phyloP scores from a whole-genome alignment of 2,888 invertebrate species.

The Lottia scabra region DNA sequence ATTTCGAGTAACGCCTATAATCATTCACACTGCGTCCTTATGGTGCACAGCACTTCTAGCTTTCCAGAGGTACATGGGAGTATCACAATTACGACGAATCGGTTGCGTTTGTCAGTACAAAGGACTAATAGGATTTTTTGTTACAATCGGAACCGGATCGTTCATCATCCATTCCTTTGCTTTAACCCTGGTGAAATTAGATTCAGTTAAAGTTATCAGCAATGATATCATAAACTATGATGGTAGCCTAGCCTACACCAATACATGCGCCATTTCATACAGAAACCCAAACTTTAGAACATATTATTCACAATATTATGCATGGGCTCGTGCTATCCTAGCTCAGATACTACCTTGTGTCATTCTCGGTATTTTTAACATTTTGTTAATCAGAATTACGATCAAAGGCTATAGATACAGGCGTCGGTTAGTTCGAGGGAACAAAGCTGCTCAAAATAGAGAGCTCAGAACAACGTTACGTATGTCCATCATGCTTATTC shows the following conservation, averaged over 20 bases:
- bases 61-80: conserved; percentile 18
- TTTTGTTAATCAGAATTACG: conserved; percentile 13
- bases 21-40: conserved; percentile 17
- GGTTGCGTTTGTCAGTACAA: conserved; percentile 1
- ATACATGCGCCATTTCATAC: conserved; percentile 16
- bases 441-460: conserved; percentile 7
- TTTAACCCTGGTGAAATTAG: conserved; percentile 1
- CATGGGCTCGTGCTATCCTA: conserved; percentile 16
- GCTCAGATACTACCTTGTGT: conserved; percentile 20
- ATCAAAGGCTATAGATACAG: conserved; percentile 15
- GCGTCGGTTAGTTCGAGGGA: conserved; percentile 16
- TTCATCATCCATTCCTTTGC: conserved; percentile 13
- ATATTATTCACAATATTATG: conserved; percentile 14
- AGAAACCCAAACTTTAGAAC: not conserved
- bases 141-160: not conserved
- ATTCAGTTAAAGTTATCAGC: conserved; percentile 12
- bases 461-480: conserved; percentile 9
- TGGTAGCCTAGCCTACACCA: not conserved
- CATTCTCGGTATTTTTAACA: conserved; percentile 10
- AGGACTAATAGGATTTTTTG: conserved; percentile 1
- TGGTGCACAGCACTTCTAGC: conserved; percentile 22
- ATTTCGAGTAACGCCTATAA: conserved; percentile 8
- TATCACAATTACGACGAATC: not conserved
- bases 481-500: conserved; percentile 14
- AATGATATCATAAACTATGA: conserved; percentile 2